phyloP scores from a whole-genome alignment of 1,140 invertebrate species.

The Hyles vespertilio region DNA sequence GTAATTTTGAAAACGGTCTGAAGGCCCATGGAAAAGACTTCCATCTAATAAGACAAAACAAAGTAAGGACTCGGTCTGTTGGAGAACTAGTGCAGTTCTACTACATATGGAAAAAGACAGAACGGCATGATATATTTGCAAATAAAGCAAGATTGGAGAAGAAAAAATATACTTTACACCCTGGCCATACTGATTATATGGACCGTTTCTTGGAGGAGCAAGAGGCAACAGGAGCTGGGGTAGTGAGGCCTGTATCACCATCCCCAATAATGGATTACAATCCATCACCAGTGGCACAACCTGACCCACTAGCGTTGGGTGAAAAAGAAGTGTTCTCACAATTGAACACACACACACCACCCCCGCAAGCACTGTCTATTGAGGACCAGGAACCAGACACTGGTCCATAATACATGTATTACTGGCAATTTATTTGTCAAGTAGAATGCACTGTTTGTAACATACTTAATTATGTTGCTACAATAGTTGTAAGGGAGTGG shows the following conservation, averaged over 20 bases:
- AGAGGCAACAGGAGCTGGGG: constrained; percentile 73
- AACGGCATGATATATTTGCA: constrained; percentile 94
- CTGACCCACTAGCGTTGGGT: constrained; percentile 69
- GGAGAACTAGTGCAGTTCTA: constrained; percentile 98
- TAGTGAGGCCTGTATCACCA: constrained; percentile 66
- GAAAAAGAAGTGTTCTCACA: constrained; percentile 73
- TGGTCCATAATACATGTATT: constrained; percentile 62
- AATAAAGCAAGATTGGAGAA: constrained; percentile 90
- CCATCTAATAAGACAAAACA: constrained; percentile 94
- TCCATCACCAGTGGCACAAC: constrained; percentile 59
- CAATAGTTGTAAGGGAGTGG: not conserved
- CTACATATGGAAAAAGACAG: constrained; percentile 99
- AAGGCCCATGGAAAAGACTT: constrained; percentile 97
- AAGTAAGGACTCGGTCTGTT: constrained; percentile 95
- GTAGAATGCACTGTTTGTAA: constrained; percentile 41
- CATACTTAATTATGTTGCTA: constrained; percentile 8
- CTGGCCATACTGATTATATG: constrained; percentile 91
- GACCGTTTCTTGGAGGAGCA: constrained; percentile 90
- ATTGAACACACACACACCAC: constrained; percentile 51
- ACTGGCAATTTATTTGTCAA: constrained; percentile 32
- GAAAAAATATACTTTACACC: constrained; percentile 91
- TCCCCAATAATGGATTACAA: constrained; percentile 62
- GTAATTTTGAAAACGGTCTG: constrained; percentile 96
- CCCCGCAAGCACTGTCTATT: constrained; percentile 50
- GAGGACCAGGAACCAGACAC: constrained; percentile 57